phyloP scores from a whole-genome alignment of 2,888 invertebrate species.

The Danaus chrysippus region DNA sequence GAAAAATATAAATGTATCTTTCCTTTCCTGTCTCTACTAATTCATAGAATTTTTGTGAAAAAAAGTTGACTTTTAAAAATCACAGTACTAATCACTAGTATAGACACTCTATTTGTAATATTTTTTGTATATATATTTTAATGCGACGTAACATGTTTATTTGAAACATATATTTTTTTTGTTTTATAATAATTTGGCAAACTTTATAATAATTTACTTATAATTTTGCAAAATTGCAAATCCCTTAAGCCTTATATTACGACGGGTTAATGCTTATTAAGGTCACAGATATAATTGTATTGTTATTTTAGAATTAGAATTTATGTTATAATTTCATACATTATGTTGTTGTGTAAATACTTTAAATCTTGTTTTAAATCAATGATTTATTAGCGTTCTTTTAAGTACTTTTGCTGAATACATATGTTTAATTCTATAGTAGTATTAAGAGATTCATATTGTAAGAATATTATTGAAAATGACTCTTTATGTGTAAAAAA shows the following conservation, averaged over 20 bases:
- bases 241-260: slow-evolving; percentile 42
- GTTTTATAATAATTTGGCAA: slow-evolving; percentile 30
- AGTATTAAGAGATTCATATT: slow-evolving; percentile 57
- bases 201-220: slow-evolving; percentile 19
- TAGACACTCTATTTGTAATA: slow-evolving; percentile 18
- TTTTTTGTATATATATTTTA: slow-evolving; percentile 31
- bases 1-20: slow-evolving; percentile 20
- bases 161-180: slow-evolving; percentile 18
- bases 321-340: slow-evolving; percentile 58
- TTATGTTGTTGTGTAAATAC: slow-evolving; percentile 74
- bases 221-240: slow-evolving; percentile 29
- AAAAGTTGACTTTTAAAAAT: slow-evolving; percentile 24
- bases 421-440: slow-evolving; percentile 49
- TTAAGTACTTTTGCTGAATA: slow-evolving; percentile 44
- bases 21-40: slow-evolving; percentile 26
- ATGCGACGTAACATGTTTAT: no score
- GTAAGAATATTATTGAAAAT: slow-evolving; percentile 56
- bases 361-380: slow-evolving; percentile 60
- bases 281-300: slow-evolving; percentile 36
- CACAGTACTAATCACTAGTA: slow-evolving; percentile 20
- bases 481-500: slow-evolving; percentile 68
- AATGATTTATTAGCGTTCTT: slow-evolving; percentile 56
- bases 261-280: slow-evolving; percentile 32
- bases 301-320: slow-evolving; percentile 63
- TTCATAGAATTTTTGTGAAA: slow-evolving; percentile 20